Percentiles rank a stretch among this genome's conserved stretches.
These are phyloP conservation scores for Saccostrea echinata DNA, from an alignment of 1,140 invertebrate genomes.

Conservation along the genomic window DNA sequence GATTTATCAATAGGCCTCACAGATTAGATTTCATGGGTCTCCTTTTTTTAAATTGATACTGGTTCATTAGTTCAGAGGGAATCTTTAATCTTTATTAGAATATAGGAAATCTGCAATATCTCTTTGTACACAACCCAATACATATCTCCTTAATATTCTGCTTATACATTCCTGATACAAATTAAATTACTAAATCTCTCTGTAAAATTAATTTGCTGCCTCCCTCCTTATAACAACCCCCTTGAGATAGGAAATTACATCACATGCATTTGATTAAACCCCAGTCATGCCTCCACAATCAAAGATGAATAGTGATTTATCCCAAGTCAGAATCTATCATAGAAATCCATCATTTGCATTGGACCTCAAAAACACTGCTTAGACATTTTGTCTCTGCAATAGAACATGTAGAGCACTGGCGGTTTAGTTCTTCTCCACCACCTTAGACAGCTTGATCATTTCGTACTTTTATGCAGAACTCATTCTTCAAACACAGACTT, in stretches of 20 bases:
- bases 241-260: slow-evolving; percentile 19
- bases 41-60: background rate
- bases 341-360: slow-evolving; percentile 15
- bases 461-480: background rate
- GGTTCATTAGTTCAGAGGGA: no score
- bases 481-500: slow-evolving; percentile 13
- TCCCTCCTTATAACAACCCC: background rate
- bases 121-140: background rate
- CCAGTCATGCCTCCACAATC: background rate
- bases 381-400: slow-evolving; percentile 35
- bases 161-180: background rate
- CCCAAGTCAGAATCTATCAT: slow-evolving; percentile 17
- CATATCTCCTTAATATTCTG: background rate
- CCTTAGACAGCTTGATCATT: background rate
- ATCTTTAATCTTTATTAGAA: background rate
- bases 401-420: background rate
- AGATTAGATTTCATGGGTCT: background rate
- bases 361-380: slow-evolving; percentile 14
- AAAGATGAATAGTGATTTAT: slow-evolving; percentile 29
- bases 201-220: background rate
- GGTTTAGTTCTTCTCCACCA: background rate
- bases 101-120: background rate
- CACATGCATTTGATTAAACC: background rate
- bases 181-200: slow-evolving; percentile 30
- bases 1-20: background rate